Percentiles rank a stretch among this genome's conserved stretches.
Evolutionary conservation across 1,140 invertebrate species (phyloP).

Genomic region (Campodea augens): DNA sequence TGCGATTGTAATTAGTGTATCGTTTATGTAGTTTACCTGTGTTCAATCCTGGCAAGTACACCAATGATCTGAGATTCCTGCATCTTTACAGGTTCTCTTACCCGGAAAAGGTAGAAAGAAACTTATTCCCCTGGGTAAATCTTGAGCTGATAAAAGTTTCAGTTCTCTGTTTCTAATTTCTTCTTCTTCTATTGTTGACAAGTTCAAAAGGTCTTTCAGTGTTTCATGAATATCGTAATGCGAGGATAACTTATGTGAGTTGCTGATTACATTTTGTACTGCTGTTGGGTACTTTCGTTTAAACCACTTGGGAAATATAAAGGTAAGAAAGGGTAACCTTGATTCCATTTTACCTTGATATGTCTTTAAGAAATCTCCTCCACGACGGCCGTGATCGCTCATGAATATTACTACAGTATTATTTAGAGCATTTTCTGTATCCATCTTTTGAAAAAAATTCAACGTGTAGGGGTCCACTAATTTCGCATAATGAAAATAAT

Average conservation of each 20-base stretch:
- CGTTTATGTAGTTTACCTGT: slow-evolving; percentile 18
- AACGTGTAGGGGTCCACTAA: slow-evolving; percentile 35
- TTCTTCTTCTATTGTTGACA: slow-evolving; percentile 19
- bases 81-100: slow-evolving; percentile 50
- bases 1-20: slow-evolving; percentile 6
- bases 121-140: slow-evolving; percentile 40
- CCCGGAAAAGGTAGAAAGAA: slow-evolving; percentile 47
- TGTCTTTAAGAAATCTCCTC: slow-evolving; percentile 55
- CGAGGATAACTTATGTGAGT: slow-evolving; percentile 52
- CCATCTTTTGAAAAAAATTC: slow-evolving; percentile 19
- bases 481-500: slow-evolving; percentile 50
- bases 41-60: slow-evolving; percentile 62
- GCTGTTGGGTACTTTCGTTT: slow-evolving; percentile 36
- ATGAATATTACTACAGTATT: slow-evolving; percentile 49
- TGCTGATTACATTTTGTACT: slow-evolving; percentile 42
- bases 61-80: slow-evolving; percentile 58
- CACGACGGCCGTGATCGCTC: slow-evolving; percentile 84
- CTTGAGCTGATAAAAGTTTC: slow-evolving; percentile 22
- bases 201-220: slow-evolving; percentile 36
- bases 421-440: slow-evolving; percentile 20
- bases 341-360: slow-evolving; percentile 75
- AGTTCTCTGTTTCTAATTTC: slow-evolving; percentile 18
- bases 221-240: slow-evolving; percentile 67
- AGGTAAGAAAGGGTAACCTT: slow-evolving; percentile 60
- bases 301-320: slow-evolving; percentile 58